phyloP scores from a whole-genome alignment of 2,888 invertebrate genomes.

The Pollenia amentaria region DNA sequence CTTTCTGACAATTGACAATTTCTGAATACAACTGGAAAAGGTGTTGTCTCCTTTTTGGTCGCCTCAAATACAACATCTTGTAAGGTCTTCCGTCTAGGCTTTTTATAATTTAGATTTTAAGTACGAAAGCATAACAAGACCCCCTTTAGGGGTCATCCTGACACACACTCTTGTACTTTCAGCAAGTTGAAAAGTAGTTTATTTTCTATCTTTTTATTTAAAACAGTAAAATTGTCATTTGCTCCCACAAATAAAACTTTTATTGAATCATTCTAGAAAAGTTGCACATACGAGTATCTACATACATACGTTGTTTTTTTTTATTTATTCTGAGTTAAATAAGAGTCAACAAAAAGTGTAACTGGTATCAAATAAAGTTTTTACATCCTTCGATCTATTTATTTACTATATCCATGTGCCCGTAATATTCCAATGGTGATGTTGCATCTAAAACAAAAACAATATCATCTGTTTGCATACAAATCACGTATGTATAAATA shows the following conservation, averaged over 20 bases:
- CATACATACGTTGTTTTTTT: background rate
- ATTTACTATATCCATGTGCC: background rate
- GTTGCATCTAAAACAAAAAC: slow-evolving; percentile 27
- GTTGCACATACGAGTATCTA: no score
- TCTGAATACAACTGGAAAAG: no score
- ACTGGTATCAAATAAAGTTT: background rate
- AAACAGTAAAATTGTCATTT: background rate
- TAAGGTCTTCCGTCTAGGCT: no score
- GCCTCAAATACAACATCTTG: no score
- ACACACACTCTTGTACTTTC: no score
- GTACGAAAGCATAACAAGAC: no score
- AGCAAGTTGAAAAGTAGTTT: no score
- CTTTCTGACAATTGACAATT: no score
- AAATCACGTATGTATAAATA: slow-evolving; percentile 48
- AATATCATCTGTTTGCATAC: slow-evolving; percentile 41
- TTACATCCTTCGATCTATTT: background rate
- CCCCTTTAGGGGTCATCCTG: no score
- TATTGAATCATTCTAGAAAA: slow-evolving; percentile 1
- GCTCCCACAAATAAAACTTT: background rate
- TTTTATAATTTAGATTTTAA: no score
- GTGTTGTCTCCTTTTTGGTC: no score
- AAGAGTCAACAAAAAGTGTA: background rate
- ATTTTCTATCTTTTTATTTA: background rate
- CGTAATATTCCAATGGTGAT: background rate
- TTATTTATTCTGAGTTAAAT: background rate